Base-by-base conservation (phyloP, 2,888 invertebrate genomes). In the Diarsia brunnea region DNA sequence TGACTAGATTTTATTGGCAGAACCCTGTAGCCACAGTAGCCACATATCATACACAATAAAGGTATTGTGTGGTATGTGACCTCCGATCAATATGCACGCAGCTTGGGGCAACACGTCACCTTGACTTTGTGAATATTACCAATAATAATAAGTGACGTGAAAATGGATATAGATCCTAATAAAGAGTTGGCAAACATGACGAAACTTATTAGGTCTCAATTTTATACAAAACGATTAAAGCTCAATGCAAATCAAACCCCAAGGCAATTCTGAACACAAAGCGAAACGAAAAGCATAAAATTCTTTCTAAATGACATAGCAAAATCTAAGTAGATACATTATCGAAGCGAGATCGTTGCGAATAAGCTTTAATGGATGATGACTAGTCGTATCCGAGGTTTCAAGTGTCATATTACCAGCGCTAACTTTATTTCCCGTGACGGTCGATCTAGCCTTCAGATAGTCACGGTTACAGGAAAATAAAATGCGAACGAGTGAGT, bases 291-390 rank as follows among this genome's bases (percentile, higher is more conserved):
- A 79, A 87, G 84, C 31, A 84, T 73, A 79, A 61, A 85, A 79
- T 81, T 86, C 72, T 87, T 85, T 89, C 82, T 84, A 87, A 88
- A 89, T 91, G 91, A 92, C 88, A 86, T 84, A 86, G 91, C 91
- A 88, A 86, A 87, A 90, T 76, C 84, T 75, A 84, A 88, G 84
- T 81, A 86, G 88, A 88, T 88, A 86, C 88, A 91, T 88, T 91
- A 90, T 90, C 81, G 58, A 74, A 76, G 83, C 84, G 82, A 87
- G 87, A 90, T 89, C 88, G 87, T 88, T 88, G 89, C 89, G 89
- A 90, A 91, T 88, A 88, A 89, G 88, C 89, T 89, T 91, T 92
- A 92, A 92, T 90, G 90, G 90, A 90, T 85, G 91, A 93, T 93
- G 94, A 94, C 93, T 94, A 77, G 89, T 81, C 87, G 82, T 84